Conservation (phyloP, 1,140 invertebrate genomes). For the Bicyclus anynana region DNA sequence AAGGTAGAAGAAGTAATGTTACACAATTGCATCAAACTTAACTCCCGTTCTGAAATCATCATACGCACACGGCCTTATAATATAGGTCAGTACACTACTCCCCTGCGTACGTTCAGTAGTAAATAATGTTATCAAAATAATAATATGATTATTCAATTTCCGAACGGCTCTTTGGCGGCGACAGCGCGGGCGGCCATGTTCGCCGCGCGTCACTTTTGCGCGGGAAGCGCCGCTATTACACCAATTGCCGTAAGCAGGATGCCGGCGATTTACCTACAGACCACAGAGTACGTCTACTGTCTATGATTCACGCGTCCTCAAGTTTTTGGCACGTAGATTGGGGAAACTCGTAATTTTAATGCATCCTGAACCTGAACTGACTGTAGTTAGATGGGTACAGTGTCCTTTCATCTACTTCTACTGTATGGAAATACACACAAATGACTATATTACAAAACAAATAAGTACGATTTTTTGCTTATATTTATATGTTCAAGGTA, state of each 20-base stretch:
- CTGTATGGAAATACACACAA: too few species aligned
- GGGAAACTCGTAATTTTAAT: not conserved
- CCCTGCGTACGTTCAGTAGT: too few species aligned
- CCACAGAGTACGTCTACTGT: conserved; percentile 20
- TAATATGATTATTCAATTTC: conserved; percentile 17
- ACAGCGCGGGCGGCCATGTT: conserved; percentile 14
- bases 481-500: too few species aligned
- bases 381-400: not conserved
- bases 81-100: too few species aligned
- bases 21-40: too few species aligned
- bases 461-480: too few species aligned
- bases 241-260: conserved; percentile 52
- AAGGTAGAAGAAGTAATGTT: too few species aligned
- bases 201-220: conserved; percentile 43
- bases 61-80: too few species aligned
- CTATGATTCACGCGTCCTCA: conserved; percentile 40
- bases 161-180: conserved; percentile 4
- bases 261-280: conserved; percentile 39
- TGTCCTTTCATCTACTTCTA: too few species aligned
- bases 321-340: conserved; percentile 37
- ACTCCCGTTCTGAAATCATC: too few species aligned
- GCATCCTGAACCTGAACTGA: not conserved
- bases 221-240: conserved; percentile 48
- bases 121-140: not conserved
- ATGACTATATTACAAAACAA: too few species aligned